Percentiles rank a stretch among this genome's conserved stretches.
These are phyloP conservation scores for Cryptoblepharus egeriae DNA, from an alignment of 2,797 vertebrate genomes.

Conservation along the genomic window DNA sequence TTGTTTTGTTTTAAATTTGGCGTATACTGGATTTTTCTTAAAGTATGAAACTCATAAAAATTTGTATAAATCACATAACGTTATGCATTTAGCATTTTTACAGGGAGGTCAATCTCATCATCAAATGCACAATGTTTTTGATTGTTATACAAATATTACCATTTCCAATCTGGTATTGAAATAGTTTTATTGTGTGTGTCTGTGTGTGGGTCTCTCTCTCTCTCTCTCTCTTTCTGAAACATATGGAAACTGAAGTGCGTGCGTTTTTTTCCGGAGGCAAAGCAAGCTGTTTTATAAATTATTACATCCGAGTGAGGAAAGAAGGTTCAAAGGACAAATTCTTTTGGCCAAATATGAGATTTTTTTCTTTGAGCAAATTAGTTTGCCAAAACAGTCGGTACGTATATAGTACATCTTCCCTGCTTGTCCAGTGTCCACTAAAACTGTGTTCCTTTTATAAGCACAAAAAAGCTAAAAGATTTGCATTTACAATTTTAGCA, in stretches of 20 bases:
- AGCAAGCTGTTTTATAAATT: slow-evolving; percentile 51
- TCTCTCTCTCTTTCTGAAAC: not conserved
- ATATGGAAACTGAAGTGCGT: slow-evolving; percentile 23
- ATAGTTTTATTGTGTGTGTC: no score
- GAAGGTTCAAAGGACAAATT: slow-evolving; percentile 24
- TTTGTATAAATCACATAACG: not conserved
- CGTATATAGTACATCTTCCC: not conserved
- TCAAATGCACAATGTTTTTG: not conserved
- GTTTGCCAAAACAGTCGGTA: not conserved
- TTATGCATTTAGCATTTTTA: not conserved
- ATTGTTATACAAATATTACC: slow-evolving; percentile 15
- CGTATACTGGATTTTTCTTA: not conserved
- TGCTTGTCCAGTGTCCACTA: no score
- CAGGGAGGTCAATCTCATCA: not conserved
- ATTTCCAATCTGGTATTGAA: slow-evolving; percentile 19
- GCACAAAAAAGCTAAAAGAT: slow-evolving; percentile 21
- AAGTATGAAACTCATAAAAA: not conserved
- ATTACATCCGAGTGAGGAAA: slow-evolving; percentile 29
- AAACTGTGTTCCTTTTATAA: slow-evolving; percentile 17
- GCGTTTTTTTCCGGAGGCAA: not conserved
- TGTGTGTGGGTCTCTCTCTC: no score
- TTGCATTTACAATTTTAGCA: not conserved
- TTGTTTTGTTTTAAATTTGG: not conserved
- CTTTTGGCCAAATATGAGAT: slow-evolving; percentile 45
- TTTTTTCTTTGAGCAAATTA: slow-evolving; percentile 3